These are phyloP conservation scores for Caenorhabditis brenneri DNA, from an alignment of 1,140 invertebrate genomes.

Conservation along the genomic window DNA sequence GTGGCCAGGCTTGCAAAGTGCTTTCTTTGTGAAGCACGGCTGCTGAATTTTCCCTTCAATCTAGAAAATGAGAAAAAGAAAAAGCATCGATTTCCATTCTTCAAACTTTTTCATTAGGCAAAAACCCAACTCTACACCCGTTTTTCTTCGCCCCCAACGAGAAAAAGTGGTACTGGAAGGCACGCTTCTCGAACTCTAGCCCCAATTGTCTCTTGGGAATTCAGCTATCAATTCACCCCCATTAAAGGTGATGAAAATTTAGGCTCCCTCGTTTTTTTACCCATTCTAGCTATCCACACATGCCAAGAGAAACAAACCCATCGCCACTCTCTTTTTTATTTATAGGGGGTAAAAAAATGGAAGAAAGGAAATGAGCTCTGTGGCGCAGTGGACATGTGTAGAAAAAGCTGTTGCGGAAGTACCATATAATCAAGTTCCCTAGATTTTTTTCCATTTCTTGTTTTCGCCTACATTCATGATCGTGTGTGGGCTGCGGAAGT, in stretches of 20 bases:
- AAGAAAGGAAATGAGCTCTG: conserved; percentile 18
- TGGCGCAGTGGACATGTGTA: not conserved
- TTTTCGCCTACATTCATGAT: conserved; percentile 4
- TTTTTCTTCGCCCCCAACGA: not conserved
- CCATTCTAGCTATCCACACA: not conserved
- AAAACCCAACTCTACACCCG: not conserved
- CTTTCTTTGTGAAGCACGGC: not conserved
- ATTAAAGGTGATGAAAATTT: conserved; percentile 43
- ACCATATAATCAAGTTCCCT: not conserved
- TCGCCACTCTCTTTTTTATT: not conserved
- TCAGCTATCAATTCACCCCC: conserved; percentile 6
- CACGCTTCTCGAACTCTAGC: conserved; percentile 28
- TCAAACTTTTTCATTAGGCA: conserved; percentile 32
- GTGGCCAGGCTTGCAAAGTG: not conserved
- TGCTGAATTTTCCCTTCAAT: not conserved
- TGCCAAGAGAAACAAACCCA: too few relatives aligned
- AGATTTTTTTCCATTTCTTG: not conserved
- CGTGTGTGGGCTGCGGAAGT: not conserved
- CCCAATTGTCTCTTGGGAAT: conserved; percentile 12
- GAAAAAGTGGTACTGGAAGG: not conserved
- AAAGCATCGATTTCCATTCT: not conserved
- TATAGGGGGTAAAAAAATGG: not conserved
- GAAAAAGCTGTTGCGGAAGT: conserved; percentile 37
- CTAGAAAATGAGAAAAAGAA: not conserved
- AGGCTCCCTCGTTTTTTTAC: not conserved